Conservation (phyloP, 2,888 invertebrate species). For the Linyphia triangularis region DNA sequence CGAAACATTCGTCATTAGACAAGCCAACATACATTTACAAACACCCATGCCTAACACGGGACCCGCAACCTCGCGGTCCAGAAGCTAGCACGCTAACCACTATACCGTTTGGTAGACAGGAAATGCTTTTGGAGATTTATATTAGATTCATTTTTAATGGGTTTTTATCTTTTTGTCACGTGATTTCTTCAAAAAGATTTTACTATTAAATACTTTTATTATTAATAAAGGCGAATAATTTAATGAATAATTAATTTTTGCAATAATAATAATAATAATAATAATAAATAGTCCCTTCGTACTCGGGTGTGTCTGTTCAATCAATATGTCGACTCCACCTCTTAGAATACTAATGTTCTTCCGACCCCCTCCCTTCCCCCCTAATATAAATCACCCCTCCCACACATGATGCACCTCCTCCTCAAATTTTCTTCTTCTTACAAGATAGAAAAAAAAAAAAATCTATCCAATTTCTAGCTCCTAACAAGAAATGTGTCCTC, state of each 20-base stretch:
- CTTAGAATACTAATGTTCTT: conserved; percentile 43
- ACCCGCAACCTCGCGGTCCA: too few species aligned
- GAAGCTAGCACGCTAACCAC: too few species aligned
- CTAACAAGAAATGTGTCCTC: conserved; percentile 72
- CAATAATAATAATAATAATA: too few species aligned
- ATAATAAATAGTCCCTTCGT: background rate
- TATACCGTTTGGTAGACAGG: too few species aligned
- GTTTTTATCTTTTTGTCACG: background rate
- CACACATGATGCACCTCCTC: background rate
- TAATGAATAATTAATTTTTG: conserved; percentile 36
- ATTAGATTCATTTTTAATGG: too few species aligned
- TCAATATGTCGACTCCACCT: conserved; percentile 44
- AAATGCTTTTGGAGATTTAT: too few species aligned
- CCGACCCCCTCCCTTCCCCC: conserved; percentile 22
- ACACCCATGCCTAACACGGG: too few species aligned
- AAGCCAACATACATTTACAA: too few species aligned
- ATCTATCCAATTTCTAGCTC: conserved; percentile 43
- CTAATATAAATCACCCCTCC: conserved; percentile 40
- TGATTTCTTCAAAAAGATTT: background rate
- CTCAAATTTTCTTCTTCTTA: background rate
- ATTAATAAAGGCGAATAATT: conserved; percentile 13
- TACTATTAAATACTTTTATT: background rate
- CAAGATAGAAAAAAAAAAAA: conserved; percentile 7
- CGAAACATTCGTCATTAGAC: too few species aligned
- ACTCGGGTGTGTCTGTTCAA: conserved; percentile 53